phyloP scores from a whole-genome alignment of 2,797 vertebrate genomes.

The Ctenosaura bakeri region DNA sequence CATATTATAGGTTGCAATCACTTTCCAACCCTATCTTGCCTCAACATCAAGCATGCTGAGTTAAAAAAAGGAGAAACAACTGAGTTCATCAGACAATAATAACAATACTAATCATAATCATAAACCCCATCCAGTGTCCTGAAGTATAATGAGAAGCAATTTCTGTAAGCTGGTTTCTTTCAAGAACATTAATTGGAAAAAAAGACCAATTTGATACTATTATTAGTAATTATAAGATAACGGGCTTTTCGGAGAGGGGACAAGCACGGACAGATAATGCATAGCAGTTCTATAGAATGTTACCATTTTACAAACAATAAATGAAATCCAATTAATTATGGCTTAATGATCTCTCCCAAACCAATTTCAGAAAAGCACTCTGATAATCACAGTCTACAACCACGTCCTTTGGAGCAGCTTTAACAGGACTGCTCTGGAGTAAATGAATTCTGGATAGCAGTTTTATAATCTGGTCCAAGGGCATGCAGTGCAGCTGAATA shows the following conservation, averaged over 20 bases:
- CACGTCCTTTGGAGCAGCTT: background rate
- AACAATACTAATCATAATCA: conserved; percentile 2
- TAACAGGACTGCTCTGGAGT: conserved; percentile 8
- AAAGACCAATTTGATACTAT: conserved; percentile 19
- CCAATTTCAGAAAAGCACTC: conserved; percentile 12
- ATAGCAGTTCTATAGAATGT: conserved; percentile 11
- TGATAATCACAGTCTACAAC: conserved; percentile 12
- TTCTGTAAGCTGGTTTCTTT: conserved; percentile 16
- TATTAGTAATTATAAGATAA: conserved; percentile 42
- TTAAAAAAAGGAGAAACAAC: background rate
- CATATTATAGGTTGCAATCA: background rate
- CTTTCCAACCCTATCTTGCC: background rate
- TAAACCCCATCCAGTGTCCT: background rate
- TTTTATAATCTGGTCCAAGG: background rate
- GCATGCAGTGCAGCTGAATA: background rate
- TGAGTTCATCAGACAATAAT: background rate
- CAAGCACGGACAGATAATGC: conserved; percentile 11
- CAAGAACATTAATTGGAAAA: conserved; percentile 14
- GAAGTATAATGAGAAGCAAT: conserved; percentile 16
- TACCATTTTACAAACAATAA: conserved; percentile 31
- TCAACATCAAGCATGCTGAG: background rate
- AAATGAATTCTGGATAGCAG: background rate
- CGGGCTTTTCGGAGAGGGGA: conserved; percentile 10
- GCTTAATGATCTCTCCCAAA: conserved; percentile 41
- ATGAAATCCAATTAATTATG: conserved; percentile 49